Conservation (phyloP, 2,113 vertebrate species). For the Nerophis ophidion region DNA sequence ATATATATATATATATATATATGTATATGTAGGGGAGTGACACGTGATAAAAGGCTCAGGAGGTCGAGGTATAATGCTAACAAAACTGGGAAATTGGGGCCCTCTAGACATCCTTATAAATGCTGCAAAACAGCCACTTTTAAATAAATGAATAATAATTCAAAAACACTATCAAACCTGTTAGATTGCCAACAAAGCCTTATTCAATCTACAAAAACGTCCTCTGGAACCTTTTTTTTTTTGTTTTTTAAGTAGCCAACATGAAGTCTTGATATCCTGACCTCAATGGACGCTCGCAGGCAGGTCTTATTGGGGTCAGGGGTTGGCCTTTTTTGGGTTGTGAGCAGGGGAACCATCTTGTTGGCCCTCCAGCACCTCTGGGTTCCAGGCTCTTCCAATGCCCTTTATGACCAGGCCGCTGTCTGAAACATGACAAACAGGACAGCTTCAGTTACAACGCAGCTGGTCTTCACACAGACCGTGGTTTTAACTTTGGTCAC, state of each 20-base stretch:
- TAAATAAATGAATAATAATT: background rate
- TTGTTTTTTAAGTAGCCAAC: too few species aligned
- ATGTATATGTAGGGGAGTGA: too few species aligned
- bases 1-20: too few species aligned
- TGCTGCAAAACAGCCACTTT: too few species aligned
- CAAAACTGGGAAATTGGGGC: too few species aligned
- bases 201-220: background rate
- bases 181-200: background rate
- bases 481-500: background rate
- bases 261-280: too few species aligned
- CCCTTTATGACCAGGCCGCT: conserved; percentile 68
- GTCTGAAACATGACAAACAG: conserved; percentile 63
- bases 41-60: too few species aligned
- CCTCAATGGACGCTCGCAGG: conserved; percentile 66
- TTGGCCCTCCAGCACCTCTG: conserved; percentile 67
- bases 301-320: conserved; percentile 71
- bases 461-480: background rate
- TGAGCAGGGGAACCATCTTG: conserved; percentile 49
- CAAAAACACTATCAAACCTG: background rate
- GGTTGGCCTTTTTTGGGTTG: conserved; percentile 38
- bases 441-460: background rate
- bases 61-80: too few species aligned
- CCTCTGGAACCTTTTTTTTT: background rate
- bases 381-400: conserved; percentile 65
- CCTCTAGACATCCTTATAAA: too few species aligned